Evolutionary conservation across 2,797 vertebrate species (phyloP), one percentile per base, ranked within the genome.

Genomic region (Cossypha polioptera): DNA sequence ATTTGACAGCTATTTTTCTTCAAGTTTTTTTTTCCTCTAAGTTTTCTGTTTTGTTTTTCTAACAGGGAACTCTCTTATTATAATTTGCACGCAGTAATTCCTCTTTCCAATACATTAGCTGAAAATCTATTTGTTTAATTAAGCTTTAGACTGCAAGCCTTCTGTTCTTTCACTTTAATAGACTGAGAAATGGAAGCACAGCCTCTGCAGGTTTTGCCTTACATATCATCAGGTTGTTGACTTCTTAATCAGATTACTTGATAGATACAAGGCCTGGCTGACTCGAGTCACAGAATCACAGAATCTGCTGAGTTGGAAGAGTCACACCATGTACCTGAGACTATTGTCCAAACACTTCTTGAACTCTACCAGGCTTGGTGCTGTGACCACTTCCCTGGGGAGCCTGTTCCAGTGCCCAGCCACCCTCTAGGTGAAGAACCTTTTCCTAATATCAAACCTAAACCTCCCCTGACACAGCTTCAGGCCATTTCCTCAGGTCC

Each of bases 61-160:
- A 88, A 76, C 25, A 68, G 24, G 20, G 18, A 93, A 86, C 21
- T 47, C 33, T 88, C 67, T 77, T 92, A 79, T 71, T 81, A 84
- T 51, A 42, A 72, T 94, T 94, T 94, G 88, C 40, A 82, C 63
- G 55, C 16, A 92, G 31, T 43, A 61, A 8, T 88, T 65, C 31
- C 19, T 63, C 72, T 93, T 63, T 82, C 53, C 69, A 93, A 59
- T 58, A 92, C 42, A 50, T 62, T 84, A 92, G 38, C 36, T 90
- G 26, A 92, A 94, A 91, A 95, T 80, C 53, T 79, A 77, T 57
- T 85, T 90, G 82, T 81, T 94, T 96, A 95, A 94, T 97, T 93
- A 96, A 96, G 68, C 29, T 94, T 95, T 90, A 77, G 75, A 71
- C n/a, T 53, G 42, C 81, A 84, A 95, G 68, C 48, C 87, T 77